Conservation (phyloP, 37 sponge, comb jelly and placozoan genomes). For the Ephydatia muelleri region DNA sequence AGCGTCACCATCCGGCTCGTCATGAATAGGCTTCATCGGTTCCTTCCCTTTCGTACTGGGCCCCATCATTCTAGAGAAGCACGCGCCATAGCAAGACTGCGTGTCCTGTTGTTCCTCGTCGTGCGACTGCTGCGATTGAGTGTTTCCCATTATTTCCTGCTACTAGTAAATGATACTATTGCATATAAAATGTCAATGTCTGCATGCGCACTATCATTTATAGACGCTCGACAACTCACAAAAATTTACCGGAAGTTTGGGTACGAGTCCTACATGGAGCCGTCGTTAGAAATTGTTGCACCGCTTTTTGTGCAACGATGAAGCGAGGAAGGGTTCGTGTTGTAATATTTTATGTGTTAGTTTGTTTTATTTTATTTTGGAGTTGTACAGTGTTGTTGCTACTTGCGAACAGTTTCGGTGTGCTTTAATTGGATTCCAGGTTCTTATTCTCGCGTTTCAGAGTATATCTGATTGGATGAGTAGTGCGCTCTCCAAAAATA, state of each 20-base stretch:
- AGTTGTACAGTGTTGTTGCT: background rate
- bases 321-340: background rate
- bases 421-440: background rate
- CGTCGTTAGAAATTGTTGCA: background rate
- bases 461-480: conserved; percentile 35
- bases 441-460: background rate
- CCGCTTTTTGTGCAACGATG: background rate
- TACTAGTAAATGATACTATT: background rate
- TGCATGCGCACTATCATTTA: background rate
- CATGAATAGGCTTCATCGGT: background rate
- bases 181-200: background rate
- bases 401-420: background rate
- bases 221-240: background rate
- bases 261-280: background rate
- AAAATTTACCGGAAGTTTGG: background rate
- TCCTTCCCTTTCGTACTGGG: background rate
- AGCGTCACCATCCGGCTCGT: too few species aligned
- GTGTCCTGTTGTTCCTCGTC: background rate
- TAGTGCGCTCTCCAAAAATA: conserved; percentile 8
- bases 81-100: background rate
- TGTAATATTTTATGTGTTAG: background rate
- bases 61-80: background rate
- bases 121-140: background rate
- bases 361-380: background rate
- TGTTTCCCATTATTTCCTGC: background rate